Percentiles rank a stretch among this genome's conserved stretches.
These are phyloP conservation scores for Rhinatrema bivittatum DNA, from an alignment of 2,797 vertebrate species.

Conservation along the genomic window DNA sequence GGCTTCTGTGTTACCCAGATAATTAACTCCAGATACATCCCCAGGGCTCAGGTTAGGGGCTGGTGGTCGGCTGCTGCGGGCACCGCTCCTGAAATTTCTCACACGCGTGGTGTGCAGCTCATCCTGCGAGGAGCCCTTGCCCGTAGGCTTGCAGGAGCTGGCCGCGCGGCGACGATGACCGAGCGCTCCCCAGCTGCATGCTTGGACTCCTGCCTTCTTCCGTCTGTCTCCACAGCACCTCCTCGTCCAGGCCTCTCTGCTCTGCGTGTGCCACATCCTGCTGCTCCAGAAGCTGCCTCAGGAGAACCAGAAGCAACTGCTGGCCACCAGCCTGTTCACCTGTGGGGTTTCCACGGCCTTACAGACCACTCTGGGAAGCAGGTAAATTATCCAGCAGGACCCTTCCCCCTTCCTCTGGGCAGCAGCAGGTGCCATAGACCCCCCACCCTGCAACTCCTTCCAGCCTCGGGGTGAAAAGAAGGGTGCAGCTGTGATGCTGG, in stretches of 20 bases:
- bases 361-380: constrained; percentile 64
- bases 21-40: no score
- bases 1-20: background rate
- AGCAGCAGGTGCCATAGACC: fast-evolving
- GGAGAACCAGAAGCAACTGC: constrained; percentile 31
- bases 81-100: no score
- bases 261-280: constrained; percentile 57
- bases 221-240: constrained; percentile 51
- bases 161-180: no score
- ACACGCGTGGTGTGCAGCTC: no score
- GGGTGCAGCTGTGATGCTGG: no score
- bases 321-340: constrained; percentile 64
- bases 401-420: background rate
- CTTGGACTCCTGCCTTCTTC: background rate
- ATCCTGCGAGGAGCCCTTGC: no score
- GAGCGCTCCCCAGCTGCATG: background rate
- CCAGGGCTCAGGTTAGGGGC: no score
- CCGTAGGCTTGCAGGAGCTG: no score
- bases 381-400: constrained; percentile 43
- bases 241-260: constrained; percentile 59
- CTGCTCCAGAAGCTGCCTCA: constrained; percentile 43
- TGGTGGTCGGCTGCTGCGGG: no score
- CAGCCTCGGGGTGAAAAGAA: no score
- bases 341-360: constrained; percentile 63
- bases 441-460: no score